Conservation (phyloP, 2,888 invertebrate genomes). For the Drosophila flavopinicola region DNA sequence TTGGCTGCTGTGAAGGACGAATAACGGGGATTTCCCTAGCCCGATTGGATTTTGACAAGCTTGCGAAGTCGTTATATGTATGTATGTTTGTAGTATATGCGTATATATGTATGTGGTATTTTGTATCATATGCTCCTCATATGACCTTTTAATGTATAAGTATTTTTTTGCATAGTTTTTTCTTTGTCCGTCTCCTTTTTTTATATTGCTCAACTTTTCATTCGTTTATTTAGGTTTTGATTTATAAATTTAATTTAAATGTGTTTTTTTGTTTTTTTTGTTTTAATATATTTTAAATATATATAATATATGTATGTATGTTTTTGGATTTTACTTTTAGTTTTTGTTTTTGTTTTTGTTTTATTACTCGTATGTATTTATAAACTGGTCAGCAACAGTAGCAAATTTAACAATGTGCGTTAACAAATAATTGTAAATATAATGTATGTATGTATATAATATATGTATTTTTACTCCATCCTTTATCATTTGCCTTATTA, state of each 20-base stretch:
- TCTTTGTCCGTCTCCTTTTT: slow-evolving; percentile 35
- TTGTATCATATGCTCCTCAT: slow-evolving; percentile 36
- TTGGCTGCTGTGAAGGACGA: slow-evolving; percentile 8
- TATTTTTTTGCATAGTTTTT: slow-evolving; percentile 37
- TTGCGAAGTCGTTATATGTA: slow-evolving; percentile 36
- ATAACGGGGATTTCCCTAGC: neutral
- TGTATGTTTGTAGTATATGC: slow-evolving; percentile 43
- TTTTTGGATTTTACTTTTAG: slow-evolving; percentile 69
- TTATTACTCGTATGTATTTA: slow-evolving; percentile 67
- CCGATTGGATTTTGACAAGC: slow-evolving; percentile 38
- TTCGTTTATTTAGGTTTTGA: slow-evolving; percentile 52
- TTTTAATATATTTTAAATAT: slow-evolving; percentile 79
- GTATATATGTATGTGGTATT: slow-evolving; percentile 36
- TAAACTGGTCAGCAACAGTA: slow-evolving; percentile 85
- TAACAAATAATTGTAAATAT: slow-evolving; percentile 84
- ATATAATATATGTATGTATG: slow-evolving; percentile 79
- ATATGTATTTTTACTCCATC: slow-evolving; percentile 44
- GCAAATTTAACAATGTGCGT: slow-evolving; percentile 85
- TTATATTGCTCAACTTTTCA: slow-evolving; percentile 59
- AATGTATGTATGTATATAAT: slow-evolving; percentile 73
- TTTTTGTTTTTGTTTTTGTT: slow-evolving; percentile 81
- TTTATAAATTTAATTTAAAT: slow-evolving; percentile 73
- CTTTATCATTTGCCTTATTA: slow-evolving; percentile 25
- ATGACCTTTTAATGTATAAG: slow-evolving; percentile 14
- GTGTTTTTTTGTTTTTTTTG: slow-evolving; percentile 49